Evolutionary conservation across 2,888 invertebrate genomes (phyloP), one percentile per base, ranked within the genome.

Genomic region (Leucophenga montana): DNA sequence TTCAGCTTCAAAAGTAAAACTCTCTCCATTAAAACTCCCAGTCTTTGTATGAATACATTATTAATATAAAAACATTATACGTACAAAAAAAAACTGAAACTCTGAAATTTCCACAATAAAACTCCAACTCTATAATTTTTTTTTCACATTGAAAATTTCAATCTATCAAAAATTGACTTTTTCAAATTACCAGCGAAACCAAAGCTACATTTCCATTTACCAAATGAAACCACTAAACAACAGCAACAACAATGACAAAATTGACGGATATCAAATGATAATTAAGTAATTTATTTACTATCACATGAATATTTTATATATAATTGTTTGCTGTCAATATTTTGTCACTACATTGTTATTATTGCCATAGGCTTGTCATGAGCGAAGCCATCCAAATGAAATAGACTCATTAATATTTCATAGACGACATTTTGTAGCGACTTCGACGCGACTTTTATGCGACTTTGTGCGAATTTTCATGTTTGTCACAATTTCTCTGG

Each of bases 401-500:
- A 54, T 3, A 18, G n/a, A 31, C 57, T 57, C 31, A 57, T 57
- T 27, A 57, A 57, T 57, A 57, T 57, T 57, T 31, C 57, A 31
- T 57, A 57, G 31, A 16, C 57, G 8, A 31, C 59, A 31, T 53
- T 54, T 48, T 59, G 27, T 33, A 48, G 48, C 67, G 48, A 18
- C 59, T 56, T 46, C 18, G 48, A 13, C 46, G 68, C 62, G 31
- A 54, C 64, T 71, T 68, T 71, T 54, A 64, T 64, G 71, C 67
- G 64, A 50, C 50, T 71, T 71, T 56, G 66, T 8, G 57, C 31
- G 22, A 27, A 16, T 31, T 27, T 48, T 59, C 27, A 54, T 18
- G 44, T 59, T 56, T 67, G 16, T 64, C 61, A 59, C 31, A 13
- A 20, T 71, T 53, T 62, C 18, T 59, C 61, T 54, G 61, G 66